Evolutionary conservation across 92 coral and sea anemone genomes (phyloP).

Genomic region (Epizoanthus stellaris): DNA sequence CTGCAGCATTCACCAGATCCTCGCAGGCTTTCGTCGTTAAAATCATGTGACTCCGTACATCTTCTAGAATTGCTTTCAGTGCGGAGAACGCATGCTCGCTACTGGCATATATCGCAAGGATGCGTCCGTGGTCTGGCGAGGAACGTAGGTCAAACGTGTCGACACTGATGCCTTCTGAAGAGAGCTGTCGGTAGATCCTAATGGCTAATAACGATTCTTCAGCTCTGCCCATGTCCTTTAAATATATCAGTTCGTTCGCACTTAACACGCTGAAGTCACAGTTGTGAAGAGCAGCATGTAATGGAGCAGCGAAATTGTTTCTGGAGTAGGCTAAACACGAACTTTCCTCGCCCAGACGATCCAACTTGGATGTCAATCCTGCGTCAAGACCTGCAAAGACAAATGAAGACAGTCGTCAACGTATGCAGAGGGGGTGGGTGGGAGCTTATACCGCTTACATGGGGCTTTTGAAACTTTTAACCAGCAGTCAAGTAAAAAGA

Average conservation of each 20-base stretch:
- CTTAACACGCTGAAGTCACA: neutral
- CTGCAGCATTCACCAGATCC: neutral
- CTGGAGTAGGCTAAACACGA: neutral
- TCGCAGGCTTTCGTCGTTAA: neutral
- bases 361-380: too few relatives aligned
- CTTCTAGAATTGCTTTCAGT: neutral
- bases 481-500: too few relatives aligned
- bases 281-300: neutral
- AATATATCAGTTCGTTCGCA: neutral
- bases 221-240: neutral
- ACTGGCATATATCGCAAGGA: neutral
- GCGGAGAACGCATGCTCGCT: too few relatives aligned
- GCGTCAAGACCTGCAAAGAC: too few relatives aligned
- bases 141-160: neutral
- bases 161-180: neutral
- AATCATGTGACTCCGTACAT: neutral
- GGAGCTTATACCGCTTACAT: too few relatives aligned
- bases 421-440: too few relatives aligned
- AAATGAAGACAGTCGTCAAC: too few relatives aligned
- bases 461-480: too few relatives aligned
- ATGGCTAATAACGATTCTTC: neutral
- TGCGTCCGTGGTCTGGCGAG: neutral
- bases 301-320: neutral
- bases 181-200: neutral
- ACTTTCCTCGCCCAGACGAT: neutral